Evolutionary conservation across 1,140 invertebrate genomes (phyloP).

Genomic region (Drosophila takahashii): DNA sequence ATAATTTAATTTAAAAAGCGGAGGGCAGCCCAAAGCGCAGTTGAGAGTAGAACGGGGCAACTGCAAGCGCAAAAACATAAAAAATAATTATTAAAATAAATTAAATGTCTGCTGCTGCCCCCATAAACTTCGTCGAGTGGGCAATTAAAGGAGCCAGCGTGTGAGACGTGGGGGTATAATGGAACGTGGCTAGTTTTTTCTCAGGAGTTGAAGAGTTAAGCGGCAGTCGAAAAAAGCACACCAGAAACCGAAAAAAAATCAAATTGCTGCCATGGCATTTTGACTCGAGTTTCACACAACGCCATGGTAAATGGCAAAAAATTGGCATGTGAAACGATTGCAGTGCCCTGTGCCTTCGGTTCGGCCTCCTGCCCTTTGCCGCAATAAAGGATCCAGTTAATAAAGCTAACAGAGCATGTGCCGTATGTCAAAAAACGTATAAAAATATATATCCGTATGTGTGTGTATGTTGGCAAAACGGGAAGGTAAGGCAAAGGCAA

Average conservation of each 20-base stretch:
- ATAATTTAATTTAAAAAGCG: slow-evolving; percentile 80
- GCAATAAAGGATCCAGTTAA: slow-evolving; percentile 65
- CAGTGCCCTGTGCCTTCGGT: slow-evolving; percentile 1
- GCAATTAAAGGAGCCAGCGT: slow-evolving; percentile 61
- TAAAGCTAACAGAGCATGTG: slow-evolving; percentile 69
- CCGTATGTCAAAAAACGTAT: slow-evolving; percentile 42
- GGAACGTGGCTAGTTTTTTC: slow-evolving; percentile 49
- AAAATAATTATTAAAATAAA: slow-evolving; percentile 80
- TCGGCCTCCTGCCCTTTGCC: slow-evolving; percentile 13
- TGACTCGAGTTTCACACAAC: slow-evolving; percentile 44
- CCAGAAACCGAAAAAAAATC: slow-evolving; percentile 1
- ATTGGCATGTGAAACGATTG: slow-evolving; percentile 44
- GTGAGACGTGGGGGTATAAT: slow-evolving; percentile 7
- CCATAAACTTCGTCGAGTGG: slow-evolving; percentile 72
- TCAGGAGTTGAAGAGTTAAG: slow-evolving; percentile 41
- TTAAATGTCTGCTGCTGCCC: slow-evolving; percentile 78
- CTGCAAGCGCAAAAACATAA: slow-evolving; percentile 41
- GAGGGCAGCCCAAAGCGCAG: slow-evolving; percentile 37
- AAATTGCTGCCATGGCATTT: slow-evolving; percentile 48
- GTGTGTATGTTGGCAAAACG: neutral
- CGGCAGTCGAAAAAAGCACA: slow-evolving; percentile 13
- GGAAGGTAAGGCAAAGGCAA: neutral
- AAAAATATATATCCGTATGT: neutral
- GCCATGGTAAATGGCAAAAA: slow-evolving; percentile 36
- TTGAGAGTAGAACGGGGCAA: slow-evolving; percentile 1